Conservation (phyloP, 1,140 invertebrate species). For the Zaprionus nigranus region DNA sequence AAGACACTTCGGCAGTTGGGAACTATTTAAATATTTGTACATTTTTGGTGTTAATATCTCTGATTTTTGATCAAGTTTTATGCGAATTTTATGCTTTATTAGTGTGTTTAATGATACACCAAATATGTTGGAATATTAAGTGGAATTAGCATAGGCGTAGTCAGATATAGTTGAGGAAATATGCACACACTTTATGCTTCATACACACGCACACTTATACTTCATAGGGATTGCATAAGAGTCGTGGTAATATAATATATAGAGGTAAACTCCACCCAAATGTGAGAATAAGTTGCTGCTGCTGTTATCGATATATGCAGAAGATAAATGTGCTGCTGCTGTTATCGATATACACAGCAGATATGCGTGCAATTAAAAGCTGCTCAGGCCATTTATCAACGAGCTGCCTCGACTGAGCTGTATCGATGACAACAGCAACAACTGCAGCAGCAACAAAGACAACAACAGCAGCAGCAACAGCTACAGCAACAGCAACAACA, state of each 20-base stretch:
- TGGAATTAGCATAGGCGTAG: conserved; percentile 2
- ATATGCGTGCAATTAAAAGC: conserved; percentile 53
- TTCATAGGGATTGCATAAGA: not conserved
- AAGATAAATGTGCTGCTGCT: conserved; percentile 13
- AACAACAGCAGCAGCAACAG: conserved; percentile 29
- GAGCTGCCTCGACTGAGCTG: conserved; percentile 35
- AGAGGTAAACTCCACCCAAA: not conserved
- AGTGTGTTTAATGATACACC: conserved; percentile 1
- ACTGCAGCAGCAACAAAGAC: conserved; percentile 37
- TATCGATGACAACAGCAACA: conserved; percentile 62
- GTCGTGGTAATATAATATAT: not conserved
- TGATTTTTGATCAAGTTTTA: conserved; percentile 25
- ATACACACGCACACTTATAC: not conserved
- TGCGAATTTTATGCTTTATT: conserved; percentile 42
- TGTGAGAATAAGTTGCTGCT: conserved; percentile 9
- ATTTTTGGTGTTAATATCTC: conserved; percentile 14
- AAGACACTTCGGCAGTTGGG: not conserved
- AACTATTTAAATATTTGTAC: conserved; percentile 12
- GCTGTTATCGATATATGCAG: conserved; percentile 39
- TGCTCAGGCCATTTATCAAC: conserved; percentile 64
- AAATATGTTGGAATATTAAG: conserved; percentile 5
- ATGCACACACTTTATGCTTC: too few species aligned
- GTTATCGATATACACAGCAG: conserved; percentile 33
- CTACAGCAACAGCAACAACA: conserved; percentile 18
- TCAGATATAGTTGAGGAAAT: not conserved